Evolutionary conservation across 2,888 invertebrate genomes (phyloP).

Genomic region (Clitarchus hookeri): DNA sequence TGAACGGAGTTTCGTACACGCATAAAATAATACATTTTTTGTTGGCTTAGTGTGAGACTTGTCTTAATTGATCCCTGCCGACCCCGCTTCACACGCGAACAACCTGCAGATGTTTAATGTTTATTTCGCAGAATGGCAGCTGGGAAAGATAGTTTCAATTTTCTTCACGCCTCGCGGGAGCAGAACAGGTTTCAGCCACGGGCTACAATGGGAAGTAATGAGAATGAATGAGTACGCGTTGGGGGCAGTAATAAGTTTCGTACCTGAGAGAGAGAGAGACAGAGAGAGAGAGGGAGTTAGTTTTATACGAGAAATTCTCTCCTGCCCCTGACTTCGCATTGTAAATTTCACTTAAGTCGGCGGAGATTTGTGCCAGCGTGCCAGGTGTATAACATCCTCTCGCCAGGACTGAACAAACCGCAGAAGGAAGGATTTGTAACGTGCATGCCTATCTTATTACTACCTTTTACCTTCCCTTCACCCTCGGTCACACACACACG

Average conservation of each 20-base stretch:
- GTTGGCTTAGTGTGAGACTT: too few species aligned
- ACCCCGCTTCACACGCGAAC: too few species aligned
- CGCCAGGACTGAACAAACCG: too few species aligned
- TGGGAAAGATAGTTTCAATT: background rate
- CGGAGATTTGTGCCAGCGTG: background rate
- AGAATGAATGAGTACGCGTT: background rate
- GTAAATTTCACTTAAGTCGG: background rate
- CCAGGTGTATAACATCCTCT: background rate
- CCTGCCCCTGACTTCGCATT: background rate
- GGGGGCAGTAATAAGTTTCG: background rate
- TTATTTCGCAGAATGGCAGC: background rate
- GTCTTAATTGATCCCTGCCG: too few species aligned
- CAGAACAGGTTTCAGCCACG: background rate
- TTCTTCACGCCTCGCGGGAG: background rate
- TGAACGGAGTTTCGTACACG: too few species aligned
- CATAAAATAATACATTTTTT: too few species aligned
- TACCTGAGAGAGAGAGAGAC: background rate
- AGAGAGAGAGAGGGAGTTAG: background rate
- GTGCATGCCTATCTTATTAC: too few species aligned
- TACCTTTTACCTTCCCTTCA: too few species aligned
- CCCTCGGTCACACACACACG: too few species aligned
- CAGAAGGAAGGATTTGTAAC: too few species aligned
- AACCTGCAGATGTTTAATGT: too few species aligned
- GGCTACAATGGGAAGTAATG: background rate
- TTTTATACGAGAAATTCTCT: background rate